Percentiles rank a stretch among this genome's conserved stretches.
phyloP scores from a whole-genome alignment of 1,140 invertebrate genomes.

The Heliconius eleuchia region DNA sequence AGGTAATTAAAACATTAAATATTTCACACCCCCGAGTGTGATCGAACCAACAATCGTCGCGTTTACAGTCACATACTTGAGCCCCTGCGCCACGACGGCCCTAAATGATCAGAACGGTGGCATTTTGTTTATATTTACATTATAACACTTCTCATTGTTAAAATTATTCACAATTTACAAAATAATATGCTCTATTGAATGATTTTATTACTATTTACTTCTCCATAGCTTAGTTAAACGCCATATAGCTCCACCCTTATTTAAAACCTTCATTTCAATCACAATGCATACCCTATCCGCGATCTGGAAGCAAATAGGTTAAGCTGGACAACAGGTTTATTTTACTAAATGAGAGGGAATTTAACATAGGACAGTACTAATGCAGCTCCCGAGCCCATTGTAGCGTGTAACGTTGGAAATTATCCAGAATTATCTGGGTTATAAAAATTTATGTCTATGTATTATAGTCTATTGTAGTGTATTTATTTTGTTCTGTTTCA shows the following conservation, averaged over 20 bases:
- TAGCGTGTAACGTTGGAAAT: constrained; percentile 13
- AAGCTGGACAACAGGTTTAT: constrained; percentile 7
- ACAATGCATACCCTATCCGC: constrained; percentile 40
- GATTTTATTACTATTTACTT: no score
- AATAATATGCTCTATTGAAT: no score
- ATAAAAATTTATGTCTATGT: constrained; percentile 6
- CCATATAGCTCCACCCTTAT: not conserved
- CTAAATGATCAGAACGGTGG: no score
- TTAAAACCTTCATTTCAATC: constrained; percentile 35
- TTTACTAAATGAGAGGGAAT: constrained; percentile 18
- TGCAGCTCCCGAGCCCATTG: not conserved
- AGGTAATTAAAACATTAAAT: no score
- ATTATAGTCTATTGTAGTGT: no score
- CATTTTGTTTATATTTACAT: no score
- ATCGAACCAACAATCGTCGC: no score
- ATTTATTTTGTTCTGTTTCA: no score
- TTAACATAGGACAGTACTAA: not conserved
- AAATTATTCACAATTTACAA: no score
- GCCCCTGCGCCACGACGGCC: no score
- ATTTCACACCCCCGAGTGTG: no score
- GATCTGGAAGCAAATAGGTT: constrained; percentile 36
- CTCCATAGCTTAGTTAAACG: not conserved
- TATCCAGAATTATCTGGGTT: constrained; percentile 12
- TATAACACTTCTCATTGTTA: no score
- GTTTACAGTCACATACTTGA: not conserved